phyloP scores from a whole-genome alignment of 2,797 vertebrate genomes.

The Aselliscus stoliczkanus region DNA sequence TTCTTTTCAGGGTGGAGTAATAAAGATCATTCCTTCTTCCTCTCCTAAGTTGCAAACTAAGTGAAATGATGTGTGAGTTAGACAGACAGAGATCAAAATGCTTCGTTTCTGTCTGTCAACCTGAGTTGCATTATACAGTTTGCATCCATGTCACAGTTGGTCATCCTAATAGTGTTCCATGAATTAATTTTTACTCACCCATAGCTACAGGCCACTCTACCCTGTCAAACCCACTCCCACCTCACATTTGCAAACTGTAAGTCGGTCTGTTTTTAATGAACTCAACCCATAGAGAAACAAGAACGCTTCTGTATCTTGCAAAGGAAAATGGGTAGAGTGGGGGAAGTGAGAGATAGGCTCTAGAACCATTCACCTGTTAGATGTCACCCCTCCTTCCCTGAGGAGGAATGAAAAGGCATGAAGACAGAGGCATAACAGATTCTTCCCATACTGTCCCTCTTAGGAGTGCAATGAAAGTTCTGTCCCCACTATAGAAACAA shows the following conservation, averaged over 20 bases:
- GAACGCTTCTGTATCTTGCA: background rate
- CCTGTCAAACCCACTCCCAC: background rate
- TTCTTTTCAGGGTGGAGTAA: background rate
- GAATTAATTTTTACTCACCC: background rate
- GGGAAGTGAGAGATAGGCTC: rapidly evolving
- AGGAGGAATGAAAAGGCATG: background rate
- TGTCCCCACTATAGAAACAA: background rate
- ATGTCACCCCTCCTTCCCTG: background rate
- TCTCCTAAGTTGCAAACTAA: background rate
- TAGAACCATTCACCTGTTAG: background rate
- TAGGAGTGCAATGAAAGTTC: background rate
- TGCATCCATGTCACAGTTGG: background rate
- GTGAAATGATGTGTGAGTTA: background rate
- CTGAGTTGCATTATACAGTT: background rate
- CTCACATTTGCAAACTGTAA: background rate
- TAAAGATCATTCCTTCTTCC: background rate
- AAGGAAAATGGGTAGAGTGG: background rate
- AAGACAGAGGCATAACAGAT: background rate
- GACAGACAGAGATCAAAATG: background rate
- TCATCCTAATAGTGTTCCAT: background rate
- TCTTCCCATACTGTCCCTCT: background rate
- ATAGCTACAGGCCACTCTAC: background rate
- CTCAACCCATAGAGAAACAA: background rate
- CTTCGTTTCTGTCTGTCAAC: background rate
- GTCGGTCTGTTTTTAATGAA: background rate